phyloP scores from a whole-genome alignment of 1,140 invertebrate genomes.

The Zaprionus ornatus region DNA sequence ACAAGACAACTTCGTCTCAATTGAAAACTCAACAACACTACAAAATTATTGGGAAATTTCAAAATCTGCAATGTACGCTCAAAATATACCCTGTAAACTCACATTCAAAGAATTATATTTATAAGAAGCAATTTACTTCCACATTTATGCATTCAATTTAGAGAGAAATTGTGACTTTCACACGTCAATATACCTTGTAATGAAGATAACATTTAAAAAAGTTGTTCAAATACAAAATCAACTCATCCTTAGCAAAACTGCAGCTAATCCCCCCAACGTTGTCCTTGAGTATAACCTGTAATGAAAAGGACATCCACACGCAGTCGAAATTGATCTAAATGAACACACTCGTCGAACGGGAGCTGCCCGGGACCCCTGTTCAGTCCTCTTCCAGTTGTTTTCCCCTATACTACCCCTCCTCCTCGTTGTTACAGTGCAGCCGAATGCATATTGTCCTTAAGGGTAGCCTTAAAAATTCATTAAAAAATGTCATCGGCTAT shows the following conservation, averaged over 20 bases:
- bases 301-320: conserved; percentile 40
- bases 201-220: neutral
- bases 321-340: conserved; percentile 49
- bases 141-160: neutral
- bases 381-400: no score
- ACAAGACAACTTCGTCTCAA: conserved; percentile 28
- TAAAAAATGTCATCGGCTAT: conserved; percentile 63
- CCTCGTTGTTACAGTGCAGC: conserved; percentile 4
- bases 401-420: neutral
- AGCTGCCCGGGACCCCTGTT: neutral
- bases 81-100: neutral
- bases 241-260: neutral
- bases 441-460: conserved; percentile 8
- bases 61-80: neutral
- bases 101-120: fast-evolving
- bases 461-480: conserved; percentile 46
- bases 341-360: conserved; percentile 13
- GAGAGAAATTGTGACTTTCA: no score
- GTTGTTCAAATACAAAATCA: no score
- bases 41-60: conserved; percentile 5
- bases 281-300: neutral
- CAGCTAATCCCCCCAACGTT: neutral
- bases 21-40: conserved; percentile 17
- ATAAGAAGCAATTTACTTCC: neutral
- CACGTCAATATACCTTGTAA: neutral